Percentiles rank a stretch among this genome's conserved stretches.
phyloP scores from a whole-genome alignment of 2,113 vertebrate genomes.

The Terrapene triunguis region DNA sequence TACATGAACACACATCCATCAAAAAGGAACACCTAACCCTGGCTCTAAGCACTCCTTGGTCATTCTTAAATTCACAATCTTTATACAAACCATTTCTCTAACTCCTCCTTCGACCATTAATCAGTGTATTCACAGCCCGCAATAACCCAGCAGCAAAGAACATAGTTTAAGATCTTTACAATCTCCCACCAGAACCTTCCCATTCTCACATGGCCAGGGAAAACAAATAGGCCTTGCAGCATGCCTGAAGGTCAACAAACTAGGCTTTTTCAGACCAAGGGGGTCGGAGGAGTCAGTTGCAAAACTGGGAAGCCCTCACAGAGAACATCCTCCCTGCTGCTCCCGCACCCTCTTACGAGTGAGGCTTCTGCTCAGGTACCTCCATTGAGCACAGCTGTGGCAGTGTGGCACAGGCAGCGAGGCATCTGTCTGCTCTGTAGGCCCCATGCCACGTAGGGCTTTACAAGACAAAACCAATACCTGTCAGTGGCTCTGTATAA shows the following conservation, averaged over 20 bases:
- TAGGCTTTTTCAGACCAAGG: background rate
- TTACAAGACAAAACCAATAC: conserved; percentile 34
- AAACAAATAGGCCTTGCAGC: conserved; percentile 19
- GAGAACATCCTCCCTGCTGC: background rate
- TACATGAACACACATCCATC: accelerated
- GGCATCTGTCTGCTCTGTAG: background rate
- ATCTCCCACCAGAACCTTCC: conserved; percentile 21
- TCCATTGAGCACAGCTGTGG: conserved; percentile 17
- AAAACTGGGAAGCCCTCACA: background rate
- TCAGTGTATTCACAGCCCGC: background rate
- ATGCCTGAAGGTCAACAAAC: background rate
- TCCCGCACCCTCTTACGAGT: background rate
- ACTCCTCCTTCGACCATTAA: background rate
- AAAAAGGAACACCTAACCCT: background rate
- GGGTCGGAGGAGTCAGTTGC: background rate
- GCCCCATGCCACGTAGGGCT: background rate
- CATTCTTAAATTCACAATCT: conserved; percentile 16
- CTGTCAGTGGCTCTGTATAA: conserved; percentile 13
- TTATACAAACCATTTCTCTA: background rate
- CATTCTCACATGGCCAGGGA: background rate
- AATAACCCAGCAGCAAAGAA: background rate
- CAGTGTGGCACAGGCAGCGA: background rate
- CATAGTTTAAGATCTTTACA: background rate
- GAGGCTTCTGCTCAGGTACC: background rate
- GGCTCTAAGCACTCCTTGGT: background rate